Percentiles rank a stretch among this genome's conserved stretches.
Conservation (phyloP, 2,888 invertebrate genomes). For the Lasioglossum figueresi region DNA sequence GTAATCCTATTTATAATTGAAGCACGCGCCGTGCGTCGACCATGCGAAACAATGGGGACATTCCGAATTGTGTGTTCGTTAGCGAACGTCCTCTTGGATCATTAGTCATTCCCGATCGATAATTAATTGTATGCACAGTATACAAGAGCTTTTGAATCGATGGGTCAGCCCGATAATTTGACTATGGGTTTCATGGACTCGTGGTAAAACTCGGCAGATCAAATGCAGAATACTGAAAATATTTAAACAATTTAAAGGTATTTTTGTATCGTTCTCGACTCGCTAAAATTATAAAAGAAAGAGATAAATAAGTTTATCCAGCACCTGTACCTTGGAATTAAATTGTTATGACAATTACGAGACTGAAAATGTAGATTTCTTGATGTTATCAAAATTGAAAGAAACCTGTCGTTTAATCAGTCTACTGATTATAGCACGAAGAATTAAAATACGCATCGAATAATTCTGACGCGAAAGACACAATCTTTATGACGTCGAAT, state of each 20-base stretch:
- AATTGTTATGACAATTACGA: too few species aligned
- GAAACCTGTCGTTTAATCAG: not conserved
- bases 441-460: not conserved
- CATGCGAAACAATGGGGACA: not conserved
- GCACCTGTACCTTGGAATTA: too few species aligned
- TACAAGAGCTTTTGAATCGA: not conserved
- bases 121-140: not conserved
- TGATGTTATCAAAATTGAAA: too few species aligned
- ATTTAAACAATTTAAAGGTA: not conserved
- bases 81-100: not conserved
- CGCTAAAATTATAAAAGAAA: too few species aligned
- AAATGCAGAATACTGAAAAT: not conserved
- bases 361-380: too few species aligned
- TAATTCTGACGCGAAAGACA: not conserved
- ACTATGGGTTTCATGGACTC: not conserved
- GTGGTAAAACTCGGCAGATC: not conserved
- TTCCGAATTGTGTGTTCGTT: not conserved
- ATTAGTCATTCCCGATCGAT: slow-evolving; percentile 17
- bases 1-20: not conserved
- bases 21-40: not conserved
- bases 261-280: not conserved
- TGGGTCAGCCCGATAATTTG: not conserved
- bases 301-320: too few species aligned
- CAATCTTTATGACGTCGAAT: not conserved
- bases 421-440: not conserved